Base-by-base conservation (phyloP, 2,797 vertebrate species). In the Fistularia commersonii region DNA sequence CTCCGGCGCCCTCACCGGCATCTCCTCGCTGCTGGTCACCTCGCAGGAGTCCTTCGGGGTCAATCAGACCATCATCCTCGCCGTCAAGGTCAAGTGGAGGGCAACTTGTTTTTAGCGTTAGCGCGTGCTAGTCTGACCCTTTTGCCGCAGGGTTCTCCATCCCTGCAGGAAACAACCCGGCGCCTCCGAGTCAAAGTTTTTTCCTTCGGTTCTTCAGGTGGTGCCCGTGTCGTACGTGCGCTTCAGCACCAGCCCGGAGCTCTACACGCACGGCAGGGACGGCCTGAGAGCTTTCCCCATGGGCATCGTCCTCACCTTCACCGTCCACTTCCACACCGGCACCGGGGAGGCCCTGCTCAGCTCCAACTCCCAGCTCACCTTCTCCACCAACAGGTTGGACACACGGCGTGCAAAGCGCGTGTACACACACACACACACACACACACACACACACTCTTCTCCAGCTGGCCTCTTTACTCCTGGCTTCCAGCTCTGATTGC, bases 311-410 rank as follows among this genome's bases (percentile, higher is more conserved):
- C 70, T 97, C 50, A 93, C 91, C 8, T 94, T 99, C 71, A 90
- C 83, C 0, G 90, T 94, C 47, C 90, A 94, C 73, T 96, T 95
- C 66, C 97, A 99, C 0, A 92, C 93, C 72, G 92, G 77, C 83
- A 91, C 90, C 0, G 97, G 97, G 83, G 89, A 90, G 52, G 49
- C 66, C 45, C 92, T 99, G 12, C 94, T 98, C 51, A 89, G 93
- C 5, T 93, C 97, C 74, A 95, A 83, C 72, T 92, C 93, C 0
- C 66, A 87, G 11, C 90, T 98, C 45, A 91, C 71, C 13, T 95
- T 95, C 62, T 91, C 93, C 61, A 92, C 91, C 11, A 97, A 97
- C 90, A 95, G 97, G 97, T 98, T 45, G 15, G 93, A 93, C 53
- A 31, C n/a, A 23, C 23, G 4, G n/a, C n/a, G n/a, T n/a, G n/a